Percentiles rank a stretch among this genome's conserved stretches.
These are phyloP conservation scores for Ectropis crepuscularia DNA, from an alignment of 2,888 invertebrate genomes.

Conservation along the genomic window DNA sequence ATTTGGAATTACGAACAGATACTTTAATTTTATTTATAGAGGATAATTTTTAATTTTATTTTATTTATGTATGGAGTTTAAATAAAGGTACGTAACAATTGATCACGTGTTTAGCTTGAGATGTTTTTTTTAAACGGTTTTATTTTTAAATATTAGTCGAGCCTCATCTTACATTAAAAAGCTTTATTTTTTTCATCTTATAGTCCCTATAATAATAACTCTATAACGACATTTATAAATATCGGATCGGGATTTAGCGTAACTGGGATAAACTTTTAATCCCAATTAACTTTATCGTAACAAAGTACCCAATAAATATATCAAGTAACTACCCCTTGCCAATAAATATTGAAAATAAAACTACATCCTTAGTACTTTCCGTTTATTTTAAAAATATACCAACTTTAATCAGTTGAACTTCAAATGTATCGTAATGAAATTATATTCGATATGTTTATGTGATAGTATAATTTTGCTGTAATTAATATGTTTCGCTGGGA, in stretches of 20 bases:
- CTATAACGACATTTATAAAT: background rate
- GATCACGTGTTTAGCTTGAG: too few relatives aligned
- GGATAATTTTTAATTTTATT: too few relatives aligned
- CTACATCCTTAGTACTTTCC: constrained; percentile 8
- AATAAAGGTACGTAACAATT: too few relatives aligned
- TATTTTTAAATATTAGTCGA: too few relatives aligned
- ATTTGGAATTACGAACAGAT: too few relatives aligned
- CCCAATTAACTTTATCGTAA: constrained; percentile 6
- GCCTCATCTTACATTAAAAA: too few relatives aligned
- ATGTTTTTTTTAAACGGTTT: too few relatives aligned
- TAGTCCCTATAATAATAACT: background rate
- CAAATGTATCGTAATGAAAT: background rate
- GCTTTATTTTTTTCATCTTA: background rate
- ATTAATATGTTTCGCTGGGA: constrained; percentile 10
- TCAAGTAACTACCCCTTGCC: background rate
- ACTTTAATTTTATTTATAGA: too few relatives aligned
- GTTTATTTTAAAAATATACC: background rate
- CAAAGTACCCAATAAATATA: constrained; percentile 7
- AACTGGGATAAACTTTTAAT: constrained; percentile 5
- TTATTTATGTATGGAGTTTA: too few relatives aligned
- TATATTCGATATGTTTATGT: constrained; percentile 8
- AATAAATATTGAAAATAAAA: too few relatives aligned
- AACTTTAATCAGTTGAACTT: constrained; percentile 8
- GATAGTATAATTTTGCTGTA: constrained; percentile 9
- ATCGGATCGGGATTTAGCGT: background rate